These are phyloP conservation scores for Ceratosolen fusciceps DNA, from an alignment of 1,140 invertebrate genomes.

Conservation along the genomic window DNA sequence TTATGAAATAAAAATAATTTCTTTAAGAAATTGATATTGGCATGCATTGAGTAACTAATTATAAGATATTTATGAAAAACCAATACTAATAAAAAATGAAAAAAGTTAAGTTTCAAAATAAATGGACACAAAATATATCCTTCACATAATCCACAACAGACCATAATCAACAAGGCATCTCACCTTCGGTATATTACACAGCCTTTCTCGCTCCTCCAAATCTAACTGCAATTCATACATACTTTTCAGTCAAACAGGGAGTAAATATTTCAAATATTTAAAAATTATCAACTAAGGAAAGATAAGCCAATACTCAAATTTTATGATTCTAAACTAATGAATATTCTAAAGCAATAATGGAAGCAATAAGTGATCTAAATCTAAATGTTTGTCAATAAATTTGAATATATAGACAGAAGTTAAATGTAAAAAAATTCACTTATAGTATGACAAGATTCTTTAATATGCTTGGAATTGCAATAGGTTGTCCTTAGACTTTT, in stretches of 20 bases:
- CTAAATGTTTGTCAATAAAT: slow-evolving; percentile 41
- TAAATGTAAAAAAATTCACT: slow-evolving; percentile 19
- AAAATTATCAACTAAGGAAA: slow-evolving; percentile 28
- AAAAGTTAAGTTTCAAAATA: slow-evolving; percentile 48
- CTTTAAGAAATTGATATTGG: slow-evolving; percentile 11
- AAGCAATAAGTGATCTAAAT: slow-evolving; percentile 46
- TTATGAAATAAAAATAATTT: slow-evolving; percentile 29
- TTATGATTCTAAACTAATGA: slow-evolving; percentile 39
- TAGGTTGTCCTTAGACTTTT: slow-evolving; percentile 30
- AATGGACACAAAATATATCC: slow-evolving; percentile 31
- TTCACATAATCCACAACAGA: slow-evolving; percentile 45
- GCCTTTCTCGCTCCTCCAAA: slow-evolving; percentile 71
- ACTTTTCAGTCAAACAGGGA: slow-evolving; percentile 64
- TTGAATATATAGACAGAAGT: slow-evolving; percentile 24
- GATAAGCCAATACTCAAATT: slow-evolving; percentile 35
- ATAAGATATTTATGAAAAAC: slow-evolving; percentile 1
- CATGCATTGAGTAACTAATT: slow-evolving; percentile 34
- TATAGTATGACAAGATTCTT: background rate
- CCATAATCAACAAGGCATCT: slow-evolving; percentile 59
- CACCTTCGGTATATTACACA: slow-evolving; percentile 71
- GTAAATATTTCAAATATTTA: slow-evolving; percentile 44
- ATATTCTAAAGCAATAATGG: slow-evolving; percentile 39
- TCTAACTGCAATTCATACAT: slow-evolving; percentile 70
- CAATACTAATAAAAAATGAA: slow-evolving; percentile 27
- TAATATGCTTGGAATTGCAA: slow-evolving; percentile 24